phyloP scores from a whole-genome alignment of 2,797 vertebrate species.

The Rhadinocentrus ornatus region DNA sequence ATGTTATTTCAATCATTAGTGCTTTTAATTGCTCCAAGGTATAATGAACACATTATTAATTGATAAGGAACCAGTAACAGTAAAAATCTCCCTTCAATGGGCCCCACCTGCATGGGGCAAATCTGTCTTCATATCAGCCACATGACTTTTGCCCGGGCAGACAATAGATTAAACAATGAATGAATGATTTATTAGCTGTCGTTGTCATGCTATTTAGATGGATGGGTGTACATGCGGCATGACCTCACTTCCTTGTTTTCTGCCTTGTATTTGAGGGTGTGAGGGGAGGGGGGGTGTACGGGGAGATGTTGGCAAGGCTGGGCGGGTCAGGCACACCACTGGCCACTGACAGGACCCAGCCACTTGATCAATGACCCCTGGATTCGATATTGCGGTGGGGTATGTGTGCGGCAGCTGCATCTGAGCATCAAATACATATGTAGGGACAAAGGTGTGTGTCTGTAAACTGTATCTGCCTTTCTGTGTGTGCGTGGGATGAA shows the following conservation, averaged over 20 bases:
- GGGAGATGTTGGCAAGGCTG: conserved; percentile 71
- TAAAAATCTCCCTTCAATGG: conserved; percentile 56
- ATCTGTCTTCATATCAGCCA: conserved; percentile 81
- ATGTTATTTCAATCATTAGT: conserved; percentile 82
- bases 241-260: conserved; percentile 86
- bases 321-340: conserved; percentile 79
- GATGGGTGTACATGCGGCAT: conserved; percentile 82
- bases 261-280: conserved; percentile 77
- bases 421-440: conserved; percentile 73
- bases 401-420: conserved; percentile 73
- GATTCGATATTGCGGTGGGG: conserved; percentile 70
- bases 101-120: conserved; percentile 80
- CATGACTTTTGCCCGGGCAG: conserved; percentile 80
- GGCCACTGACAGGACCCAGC: conserved; percentile 83
- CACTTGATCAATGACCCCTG: conserved; percentile 84
- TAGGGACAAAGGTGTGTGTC: conserved; percentile 69
- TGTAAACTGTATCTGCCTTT: conserved; percentile 54
- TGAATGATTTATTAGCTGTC: conserved; percentile 87
- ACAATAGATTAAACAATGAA: conserved; percentile 87
- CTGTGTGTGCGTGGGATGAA: conserved; percentile 41
- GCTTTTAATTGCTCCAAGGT: conserved; percentile 79
- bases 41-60: conserved; percentile 83
- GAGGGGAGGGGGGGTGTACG: conserved; percentile 60
- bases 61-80: conserved; percentile 77
- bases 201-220: conserved; percentile 86